Evolutionary conservation across 2,888 invertebrate genomes (phyloP).

Genomic region (Eilema griseolum): DNA sequence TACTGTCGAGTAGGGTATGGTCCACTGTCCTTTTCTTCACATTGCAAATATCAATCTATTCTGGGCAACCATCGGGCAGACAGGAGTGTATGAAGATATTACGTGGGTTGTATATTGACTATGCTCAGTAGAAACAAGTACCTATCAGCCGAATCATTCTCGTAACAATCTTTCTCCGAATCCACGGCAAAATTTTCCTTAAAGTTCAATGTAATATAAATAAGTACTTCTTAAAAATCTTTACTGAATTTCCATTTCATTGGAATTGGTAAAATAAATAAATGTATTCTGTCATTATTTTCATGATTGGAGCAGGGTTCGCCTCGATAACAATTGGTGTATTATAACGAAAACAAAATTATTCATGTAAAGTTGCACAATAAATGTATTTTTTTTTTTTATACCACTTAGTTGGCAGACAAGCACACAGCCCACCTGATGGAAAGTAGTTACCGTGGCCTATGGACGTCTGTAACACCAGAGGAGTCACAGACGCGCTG

Average conservation of each 20-base stretch:
- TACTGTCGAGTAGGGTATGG: no score
- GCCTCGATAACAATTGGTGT: not conserved
- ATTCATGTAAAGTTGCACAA: not conserved
- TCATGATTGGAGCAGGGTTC: not conserved
- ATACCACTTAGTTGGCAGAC: no score
- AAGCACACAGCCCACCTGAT: no score
- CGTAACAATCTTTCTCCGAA: not conserved
- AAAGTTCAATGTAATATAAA: conserved; percentile 1
- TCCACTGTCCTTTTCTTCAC: no score
- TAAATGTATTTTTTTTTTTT: no score
- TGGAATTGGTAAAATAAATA: not conserved
- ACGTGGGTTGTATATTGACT: not conserved
- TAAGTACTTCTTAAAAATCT: not conserved
- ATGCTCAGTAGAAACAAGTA: not conserved
- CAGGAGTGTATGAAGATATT: not conserved
- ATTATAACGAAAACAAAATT: not conserved
- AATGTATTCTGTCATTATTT: conserved; percentile 1
- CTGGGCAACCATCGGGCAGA: not conserved
- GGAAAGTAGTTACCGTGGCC: no score
- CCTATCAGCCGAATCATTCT: not conserved
- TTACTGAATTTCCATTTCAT: not conserved
- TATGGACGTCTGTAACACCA: no score
- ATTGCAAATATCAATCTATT: not conserved
- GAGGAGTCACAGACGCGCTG: no score
- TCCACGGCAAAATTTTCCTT: not conserved